These are phyloP conservation scores for Campaea margaritaria DNA, from an alignment of 2,888 invertebrate species.

Conservation along the genomic window DNA sequence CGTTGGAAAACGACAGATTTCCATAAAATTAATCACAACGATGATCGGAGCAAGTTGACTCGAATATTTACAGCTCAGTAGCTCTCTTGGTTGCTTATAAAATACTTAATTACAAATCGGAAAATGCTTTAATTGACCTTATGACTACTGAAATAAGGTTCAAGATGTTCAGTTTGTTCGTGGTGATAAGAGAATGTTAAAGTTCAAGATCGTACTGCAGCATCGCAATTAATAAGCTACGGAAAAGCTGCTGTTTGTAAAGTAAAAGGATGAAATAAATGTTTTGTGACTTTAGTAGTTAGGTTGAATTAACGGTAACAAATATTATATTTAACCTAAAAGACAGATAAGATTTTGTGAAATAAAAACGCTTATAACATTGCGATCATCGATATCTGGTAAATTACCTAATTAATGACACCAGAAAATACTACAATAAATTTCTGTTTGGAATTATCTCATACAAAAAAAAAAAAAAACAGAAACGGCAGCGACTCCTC, in stretches of 20 bases:
- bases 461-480: no score
- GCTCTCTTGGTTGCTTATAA: conserved; percentile 18
- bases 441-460: no score
- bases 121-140: not conserved
- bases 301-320: no score
- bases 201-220: conserved; percentile 21
- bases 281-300: no score
- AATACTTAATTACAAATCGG: conserved; percentile 30
- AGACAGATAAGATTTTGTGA: no score
- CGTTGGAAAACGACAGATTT: conserved; percentile 4
- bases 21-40: conserved; percentile 12
- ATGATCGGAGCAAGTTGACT: conserved; percentile 15
- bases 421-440: no score
- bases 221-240: conserved; percentile 3
- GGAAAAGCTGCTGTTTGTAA: not conserved
- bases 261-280: no score
- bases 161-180: not conserved
- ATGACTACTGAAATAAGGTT: not conserved
- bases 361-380: no score
- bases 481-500: no score
- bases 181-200: conserved; percentile 23
- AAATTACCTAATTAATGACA: no score
- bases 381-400: no score
- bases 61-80: conserved; percentile 30
- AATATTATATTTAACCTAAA: no score